These are phyloP conservation scores for Cardinalis cardinalis DNA, from an alignment of 2,113 vertebrate genomes.

Conservation along the genomic window DNA sequence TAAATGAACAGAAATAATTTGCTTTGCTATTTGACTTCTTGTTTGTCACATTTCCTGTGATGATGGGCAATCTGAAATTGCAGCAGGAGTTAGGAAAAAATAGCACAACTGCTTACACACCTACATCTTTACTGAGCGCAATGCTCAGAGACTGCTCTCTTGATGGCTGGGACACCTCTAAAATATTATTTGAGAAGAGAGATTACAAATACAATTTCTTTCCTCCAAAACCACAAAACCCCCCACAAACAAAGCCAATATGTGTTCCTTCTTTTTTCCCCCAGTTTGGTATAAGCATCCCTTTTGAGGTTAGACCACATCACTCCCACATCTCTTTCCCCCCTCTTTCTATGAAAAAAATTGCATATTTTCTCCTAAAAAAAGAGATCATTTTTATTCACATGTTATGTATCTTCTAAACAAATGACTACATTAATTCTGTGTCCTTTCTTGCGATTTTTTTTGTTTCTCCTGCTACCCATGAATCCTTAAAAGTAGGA, in stretches of 20 bases:
- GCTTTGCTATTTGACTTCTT: neutral
- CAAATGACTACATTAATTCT: neutral
- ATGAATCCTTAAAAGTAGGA: neutral
- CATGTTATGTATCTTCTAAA: rapidly evolving
- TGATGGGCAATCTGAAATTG: neutral
- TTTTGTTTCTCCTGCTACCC: neutral
- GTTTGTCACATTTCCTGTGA: neutral
- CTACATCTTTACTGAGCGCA: neutral
- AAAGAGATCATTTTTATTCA: neutral
- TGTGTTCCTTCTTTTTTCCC: neutral
- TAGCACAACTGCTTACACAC: neutral
- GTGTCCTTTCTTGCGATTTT: neutral
- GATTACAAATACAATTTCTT: neutral
- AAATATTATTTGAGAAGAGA: neutral
- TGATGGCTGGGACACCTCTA: neutral
- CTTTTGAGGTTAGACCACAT: neutral
- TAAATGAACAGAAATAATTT: neutral
- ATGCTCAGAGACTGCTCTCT: neutral
- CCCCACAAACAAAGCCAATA: neutral
- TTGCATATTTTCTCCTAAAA: neutral
- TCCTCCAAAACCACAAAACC: neutral
- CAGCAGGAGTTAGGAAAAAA: neutral
- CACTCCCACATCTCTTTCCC: neutral
- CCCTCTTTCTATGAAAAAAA: neutral
- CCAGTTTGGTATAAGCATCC: rapidly evolving